phyloP scores from a whole-genome alignment of 2,113 vertebrate genomes.

The Callionymus lyra region DNA sequence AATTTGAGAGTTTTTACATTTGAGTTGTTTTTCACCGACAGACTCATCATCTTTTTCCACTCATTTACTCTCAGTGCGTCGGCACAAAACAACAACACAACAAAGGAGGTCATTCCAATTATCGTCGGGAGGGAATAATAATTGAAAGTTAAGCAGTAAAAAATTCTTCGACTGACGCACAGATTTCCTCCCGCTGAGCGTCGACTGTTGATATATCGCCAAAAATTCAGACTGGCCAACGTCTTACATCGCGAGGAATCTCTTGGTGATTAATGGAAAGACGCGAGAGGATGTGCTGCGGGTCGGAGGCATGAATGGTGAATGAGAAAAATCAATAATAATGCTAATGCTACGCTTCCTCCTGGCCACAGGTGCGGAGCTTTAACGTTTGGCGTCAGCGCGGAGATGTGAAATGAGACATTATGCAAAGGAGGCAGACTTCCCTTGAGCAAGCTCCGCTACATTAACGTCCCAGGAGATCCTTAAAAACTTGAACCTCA shows the following conservation, averaged over 20 bases:
- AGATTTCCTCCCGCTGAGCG: too few relatives aligned
- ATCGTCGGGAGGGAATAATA: too few relatives aligned
- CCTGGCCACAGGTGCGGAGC: constrained; percentile 30
- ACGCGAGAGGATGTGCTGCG: constrained; percentile 1
- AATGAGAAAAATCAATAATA: constrained; percentile 30
- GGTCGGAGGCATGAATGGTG: constrained; percentile 1
- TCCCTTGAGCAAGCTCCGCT: constrained; percentile 31
- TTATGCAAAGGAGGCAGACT: constrained; percentile 34
- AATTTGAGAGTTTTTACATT: too few relatives aligned
- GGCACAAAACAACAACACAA: too few relatives aligned
- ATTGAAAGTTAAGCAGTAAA: too few relatives aligned
- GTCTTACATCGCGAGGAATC: background rate
- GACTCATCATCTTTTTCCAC: too few relatives aligned
- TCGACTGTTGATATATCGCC: background rate
- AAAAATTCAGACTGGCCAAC: background rate
- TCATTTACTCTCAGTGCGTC: too few relatives aligned
- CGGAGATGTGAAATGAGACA: constrained; percentile 35
- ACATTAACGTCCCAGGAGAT: constrained; percentile 32
- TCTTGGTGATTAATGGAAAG: constrained; percentile 1
- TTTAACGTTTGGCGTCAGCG: constrained; percentile 20
- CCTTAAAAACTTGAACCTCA: too few relatives aligned
- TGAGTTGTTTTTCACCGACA: too few relatives aligned
- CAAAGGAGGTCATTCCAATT: too few relatives aligned
- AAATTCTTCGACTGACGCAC: too few relatives aligned
- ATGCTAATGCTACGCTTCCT: constrained; percentile 17